These are phyloP conservation scores for Strigamia crassipes DNA, from an alignment of 2,888 invertebrate species.

Conservation along the genomic window DNA sequence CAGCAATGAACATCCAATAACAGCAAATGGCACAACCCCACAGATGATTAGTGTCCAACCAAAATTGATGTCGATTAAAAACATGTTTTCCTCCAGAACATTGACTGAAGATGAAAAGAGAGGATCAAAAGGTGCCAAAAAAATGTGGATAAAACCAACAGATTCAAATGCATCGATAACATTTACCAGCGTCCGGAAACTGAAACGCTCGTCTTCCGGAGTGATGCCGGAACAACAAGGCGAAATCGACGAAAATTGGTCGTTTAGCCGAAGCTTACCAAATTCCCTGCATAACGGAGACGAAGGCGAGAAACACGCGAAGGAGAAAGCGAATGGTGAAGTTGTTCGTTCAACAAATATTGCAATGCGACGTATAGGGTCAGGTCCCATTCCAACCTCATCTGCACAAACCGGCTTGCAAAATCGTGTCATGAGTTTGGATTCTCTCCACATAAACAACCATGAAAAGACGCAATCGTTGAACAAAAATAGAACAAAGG, in stretches of 20 bases:
- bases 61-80: conserved; percentile 53
- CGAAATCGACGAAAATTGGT: conserved; percentile 72
- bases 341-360: not conserved
- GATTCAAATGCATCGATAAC: conserved; percentile 51
- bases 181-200: conserved; percentile 65
- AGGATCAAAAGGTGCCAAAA: conserved; percentile 44
- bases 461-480: not conserved
- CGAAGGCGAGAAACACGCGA: conserved; percentile 50
- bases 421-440: conserved; percentile 43
- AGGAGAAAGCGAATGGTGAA: not conserved
- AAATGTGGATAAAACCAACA: conserved; percentile 30
- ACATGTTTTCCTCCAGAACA: conserved; percentile 52
- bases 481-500: not conserved
- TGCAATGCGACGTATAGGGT: conserved; percentile 7
- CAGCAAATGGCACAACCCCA: conserved; percentile 61
- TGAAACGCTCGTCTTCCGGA: conserved; percentile 68
- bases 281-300: conserved; percentile 72
- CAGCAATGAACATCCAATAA: conserved; percentile 51
- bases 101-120: conserved; percentile 44
- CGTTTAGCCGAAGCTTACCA: conserved; percentile 77
- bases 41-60: conserved; percentile 57
- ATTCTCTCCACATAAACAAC: conserved; percentile 7
- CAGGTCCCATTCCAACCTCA: conserved; percentile 34
- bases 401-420: not conserved
- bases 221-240: conserved; percentile 51